These are phyloP conservation scores for Ormia ochracea DNA, from an alignment of 2,888 invertebrate species.

Conservation along the genomic window DNA sequence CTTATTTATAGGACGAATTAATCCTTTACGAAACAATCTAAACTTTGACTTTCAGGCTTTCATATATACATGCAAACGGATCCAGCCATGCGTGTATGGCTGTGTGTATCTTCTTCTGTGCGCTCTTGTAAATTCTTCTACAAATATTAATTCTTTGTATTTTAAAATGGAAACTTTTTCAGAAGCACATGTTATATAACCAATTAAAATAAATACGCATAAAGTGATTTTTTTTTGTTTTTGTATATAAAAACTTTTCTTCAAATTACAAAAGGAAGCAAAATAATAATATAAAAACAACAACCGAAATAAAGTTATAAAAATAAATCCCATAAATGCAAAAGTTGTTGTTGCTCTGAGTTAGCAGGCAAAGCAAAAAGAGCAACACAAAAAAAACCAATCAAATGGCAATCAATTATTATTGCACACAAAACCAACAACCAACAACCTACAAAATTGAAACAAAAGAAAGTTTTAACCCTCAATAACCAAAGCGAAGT, in stretches of 20 bases:
- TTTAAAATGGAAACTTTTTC: background rate
- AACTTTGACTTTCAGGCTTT: constrained; percentile 8
- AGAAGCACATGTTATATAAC: constrained; percentile 34
- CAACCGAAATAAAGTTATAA: constrained; percentile 10
- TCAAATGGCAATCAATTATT: constrained; percentile 56
- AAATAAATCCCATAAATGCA: constrained; percentile 35
- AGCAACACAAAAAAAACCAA: constrained; percentile 31
- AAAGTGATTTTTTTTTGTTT: constrained; percentile 27
- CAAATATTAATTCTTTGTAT: background rate
- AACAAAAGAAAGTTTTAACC: constrained; percentile 31
- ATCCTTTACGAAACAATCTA: background rate
- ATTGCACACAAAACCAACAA: constrained; percentile 36
- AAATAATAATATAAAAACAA: constrained; percentile 1
- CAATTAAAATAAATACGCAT: constrained; percentile 52
- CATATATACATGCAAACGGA: background rate
- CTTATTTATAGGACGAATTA: background rate
- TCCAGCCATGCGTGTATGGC: no score
- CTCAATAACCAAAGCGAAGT: constrained; percentile 17
- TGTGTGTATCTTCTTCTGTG: no score
- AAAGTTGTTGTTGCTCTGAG: constrained; percentile 26
- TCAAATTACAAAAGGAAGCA: constrained; percentile 19
- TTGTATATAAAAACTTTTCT: constrained; percentile 36
- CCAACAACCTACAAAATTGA: constrained; percentile 24
- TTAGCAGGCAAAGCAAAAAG: constrained; percentile 2
- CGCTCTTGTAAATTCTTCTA: background rate